A percentile compares a stretch with the other conserved stretches of the same genome.
Evolutionary conservation across 2,888 invertebrate species (phyloP).

Genomic region (Oligia strigilis): DNA sequence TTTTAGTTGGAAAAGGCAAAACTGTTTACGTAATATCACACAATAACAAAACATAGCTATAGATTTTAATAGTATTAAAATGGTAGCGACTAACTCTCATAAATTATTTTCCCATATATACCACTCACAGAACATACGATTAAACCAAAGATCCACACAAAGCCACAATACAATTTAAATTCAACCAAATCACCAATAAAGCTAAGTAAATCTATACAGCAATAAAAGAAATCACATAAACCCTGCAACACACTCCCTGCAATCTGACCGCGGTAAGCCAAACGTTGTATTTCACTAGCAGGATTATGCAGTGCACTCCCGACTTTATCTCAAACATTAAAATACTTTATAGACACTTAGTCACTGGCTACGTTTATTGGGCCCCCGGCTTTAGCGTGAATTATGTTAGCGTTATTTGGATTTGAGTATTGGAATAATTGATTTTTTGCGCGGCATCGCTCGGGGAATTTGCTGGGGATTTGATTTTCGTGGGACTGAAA

Average conservation of each 20-base stretch:
- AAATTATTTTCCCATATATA: neutral
- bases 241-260: slow-evolving; percentile 65
- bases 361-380: slow-evolving; percentile 62
- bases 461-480: slow-evolving; percentile 25
- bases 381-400: slow-evolving; percentile 49
- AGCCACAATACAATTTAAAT: slow-evolving; percentile 41
- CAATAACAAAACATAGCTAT: neutral
- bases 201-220: slow-evolving; percentile 62
- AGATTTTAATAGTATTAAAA: neutral
- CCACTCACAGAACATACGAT: slow-evolving; percentile 11
- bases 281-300: slow-evolving; percentile 69
- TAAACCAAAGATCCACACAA: slow-evolving; percentile 22
- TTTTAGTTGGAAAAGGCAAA: neutral
- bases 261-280: slow-evolving; percentile 66
- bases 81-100: neutral
- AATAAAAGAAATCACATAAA: slow-evolving; percentile 71
- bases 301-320: slow-evolving; percentile 65
- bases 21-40: neutral
- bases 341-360: slow-evolving; percentile 78
- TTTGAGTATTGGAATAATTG: slow-evolving; percentile 58
- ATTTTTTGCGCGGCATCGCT: slow-evolving; percentile 46
- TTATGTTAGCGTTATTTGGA: slow-evolving; percentile 55
- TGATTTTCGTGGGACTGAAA: slow-evolving; percentile 10
- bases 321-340: slow-evolving; percentile 79
- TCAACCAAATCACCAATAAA: slow-evolving; percentile 53